Conservation (phyloP, 2,888 invertebrate genomes). For the Lasioglossum figueresi region DNA sequence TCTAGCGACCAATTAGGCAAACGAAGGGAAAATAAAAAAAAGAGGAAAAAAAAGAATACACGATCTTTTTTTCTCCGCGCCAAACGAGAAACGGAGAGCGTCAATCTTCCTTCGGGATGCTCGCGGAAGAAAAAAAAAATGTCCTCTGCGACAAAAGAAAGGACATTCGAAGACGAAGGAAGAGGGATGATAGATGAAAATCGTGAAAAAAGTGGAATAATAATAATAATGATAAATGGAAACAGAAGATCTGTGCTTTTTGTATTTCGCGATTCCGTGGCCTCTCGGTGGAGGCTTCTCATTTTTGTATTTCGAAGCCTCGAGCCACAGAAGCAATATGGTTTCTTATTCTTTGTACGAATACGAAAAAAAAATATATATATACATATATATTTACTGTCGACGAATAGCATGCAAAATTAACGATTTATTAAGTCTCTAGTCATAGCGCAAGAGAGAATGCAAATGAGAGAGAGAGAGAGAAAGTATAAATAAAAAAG, state of each 20-base stretch:
- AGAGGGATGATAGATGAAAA: constrained; percentile 37
- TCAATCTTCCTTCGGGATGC: constrained; percentile 64
- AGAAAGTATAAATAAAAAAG: constrained; percentile 16
- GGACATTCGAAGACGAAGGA: constrained; percentile 50
- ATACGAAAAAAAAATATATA: constrained; percentile 42
- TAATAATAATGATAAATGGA: constrained; percentile 34
- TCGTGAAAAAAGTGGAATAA: constrained; percentile 28
- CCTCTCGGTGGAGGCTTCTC: constrained; percentile 48
- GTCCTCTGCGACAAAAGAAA: background rate
- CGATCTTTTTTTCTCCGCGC: constrained; percentile 39
- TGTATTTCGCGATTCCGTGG: constrained; percentile 66
- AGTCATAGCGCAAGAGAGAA: constrained; percentile 73
- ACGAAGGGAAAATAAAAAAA: constrained; percentile 14
- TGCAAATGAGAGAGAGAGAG: constrained; percentile 24
- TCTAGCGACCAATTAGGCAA: constrained; percentile 68
- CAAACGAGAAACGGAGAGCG: constrained; percentile 31
- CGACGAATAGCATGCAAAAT: constrained; percentile 70
- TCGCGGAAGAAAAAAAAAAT: background rate
- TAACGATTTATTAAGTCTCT: constrained; percentile 77
- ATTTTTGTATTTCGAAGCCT: constrained; percentile 75
- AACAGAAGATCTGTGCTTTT: constrained; percentile 72
- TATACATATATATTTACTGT: constrained; percentile 43
- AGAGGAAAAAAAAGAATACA: constrained; percentile 4
- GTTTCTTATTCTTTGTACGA: constrained; percentile 70
- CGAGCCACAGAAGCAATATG: constrained; percentile 68